These are phyloP conservation scores for Oenanthe melanoleuca DNA, from an alignment of 2,113 vertebrate species.

Conservation along the genomic window DNA sequence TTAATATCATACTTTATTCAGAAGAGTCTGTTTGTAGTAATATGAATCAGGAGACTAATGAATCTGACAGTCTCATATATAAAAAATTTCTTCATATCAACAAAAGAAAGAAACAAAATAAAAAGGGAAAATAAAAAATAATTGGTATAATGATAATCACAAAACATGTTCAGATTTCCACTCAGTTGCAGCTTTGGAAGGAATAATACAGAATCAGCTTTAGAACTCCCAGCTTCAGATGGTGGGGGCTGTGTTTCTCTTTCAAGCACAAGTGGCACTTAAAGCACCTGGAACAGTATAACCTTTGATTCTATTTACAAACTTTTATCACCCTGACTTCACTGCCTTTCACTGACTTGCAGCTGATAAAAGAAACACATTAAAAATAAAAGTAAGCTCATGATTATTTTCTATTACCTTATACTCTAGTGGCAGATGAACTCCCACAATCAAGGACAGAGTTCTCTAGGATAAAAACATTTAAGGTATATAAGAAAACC, in stretches of 20 bases:
- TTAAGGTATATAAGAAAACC: neutral
- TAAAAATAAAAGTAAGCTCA: neutral
- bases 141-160: neutral
- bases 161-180: neutral
- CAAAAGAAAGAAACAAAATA: accelerated
- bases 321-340: neutral
- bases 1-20: neutral
- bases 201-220: neutral
- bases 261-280: neutral
- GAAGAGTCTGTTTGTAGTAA: neutral
- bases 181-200: neutral
- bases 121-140: neutral
- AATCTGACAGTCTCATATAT: neutral
- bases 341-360: neutral
- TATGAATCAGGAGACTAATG: neutral
- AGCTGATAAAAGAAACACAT: neutral
- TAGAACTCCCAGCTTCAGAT: neutral
- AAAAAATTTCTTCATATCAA: neutral
- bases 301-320: neutral
- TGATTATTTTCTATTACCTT: neutral
- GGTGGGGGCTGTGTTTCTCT: neutral
- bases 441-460: neutral
- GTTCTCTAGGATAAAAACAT: neutral
- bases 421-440: neutral
- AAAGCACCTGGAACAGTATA: neutral